Evolutionary conservation across 2,888 invertebrate genomes (phyloP).

Genomic region (Lymantria monacha): DNA sequence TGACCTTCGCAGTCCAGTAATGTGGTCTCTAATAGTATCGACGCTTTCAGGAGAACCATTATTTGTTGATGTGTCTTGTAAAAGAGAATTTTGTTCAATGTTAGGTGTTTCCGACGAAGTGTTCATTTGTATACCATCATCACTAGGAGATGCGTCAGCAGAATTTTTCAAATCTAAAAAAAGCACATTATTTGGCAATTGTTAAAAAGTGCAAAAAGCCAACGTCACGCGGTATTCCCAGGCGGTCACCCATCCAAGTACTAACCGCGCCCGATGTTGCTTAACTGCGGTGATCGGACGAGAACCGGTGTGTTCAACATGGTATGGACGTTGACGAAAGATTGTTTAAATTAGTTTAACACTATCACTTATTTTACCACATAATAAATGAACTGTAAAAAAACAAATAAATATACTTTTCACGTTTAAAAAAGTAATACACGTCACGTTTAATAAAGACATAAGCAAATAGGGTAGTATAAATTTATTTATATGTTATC

Average conservation of each 20-base stretch:
- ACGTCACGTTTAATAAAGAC: too few species aligned
- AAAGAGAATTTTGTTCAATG: conserved; percentile 24
- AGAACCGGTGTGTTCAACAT: conserved; percentile 57
- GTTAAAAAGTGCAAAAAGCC: conserved; percentile 37
- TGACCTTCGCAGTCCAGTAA: conserved; percentile 52
- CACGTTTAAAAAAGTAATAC: too few species aligned
- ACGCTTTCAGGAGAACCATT: conserved; percentile 42
- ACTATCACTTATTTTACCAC: too few species aligned
- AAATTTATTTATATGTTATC: too few species aligned
- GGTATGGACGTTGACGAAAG: conserved; percentile 39
- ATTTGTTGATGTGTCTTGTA: conserved; percentile 21
- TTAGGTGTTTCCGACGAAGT: conserved; percentile 30
- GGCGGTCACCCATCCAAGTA: conserved; percentile 72
- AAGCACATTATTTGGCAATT: background rate
- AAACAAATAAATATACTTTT: too few species aligned
- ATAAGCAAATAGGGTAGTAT: too few species aligned
- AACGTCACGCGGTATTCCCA: conserved; percentile 51
- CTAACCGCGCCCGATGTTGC: conserved; percentile 71
- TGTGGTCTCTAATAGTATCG: conserved; percentile 44
- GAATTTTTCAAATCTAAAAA: conserved; percentile 20
- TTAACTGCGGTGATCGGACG: conserved; percentile 75
- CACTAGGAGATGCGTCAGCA: conserved; percentile 31
- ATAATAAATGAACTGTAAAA: too few species aligned
- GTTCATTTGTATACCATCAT: conserved; percentile 35
- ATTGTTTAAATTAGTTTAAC: too few species aligned